Conservation (phyloP, 92 coral and sea anemone species). For the Nematostella vectensis region DNA sequence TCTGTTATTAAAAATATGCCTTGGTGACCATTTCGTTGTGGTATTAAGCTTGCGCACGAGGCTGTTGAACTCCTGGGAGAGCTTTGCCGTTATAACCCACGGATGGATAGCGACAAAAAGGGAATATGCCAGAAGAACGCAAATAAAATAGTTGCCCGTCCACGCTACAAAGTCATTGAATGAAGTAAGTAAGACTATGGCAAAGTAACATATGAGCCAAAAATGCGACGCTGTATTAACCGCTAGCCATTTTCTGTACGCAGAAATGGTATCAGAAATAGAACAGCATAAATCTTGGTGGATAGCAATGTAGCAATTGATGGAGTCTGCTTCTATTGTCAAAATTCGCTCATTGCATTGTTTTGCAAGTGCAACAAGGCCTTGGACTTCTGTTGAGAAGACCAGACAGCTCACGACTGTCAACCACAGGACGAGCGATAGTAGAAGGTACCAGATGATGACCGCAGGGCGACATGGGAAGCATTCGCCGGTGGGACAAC, state of each 20-base stretch:
- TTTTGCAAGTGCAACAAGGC: slow-evolving; percentile 13
- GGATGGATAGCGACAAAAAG: slow-evolving; percentile 29
- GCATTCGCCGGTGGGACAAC: slow-evolving; percentile 11
- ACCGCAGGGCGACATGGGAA: slow-evolving; percentile 14
- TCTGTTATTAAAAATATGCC: slow-evolving; percentile 24
- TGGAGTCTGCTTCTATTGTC: slow-evolving; percentile 12
- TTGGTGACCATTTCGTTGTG: slow-evolving; percentile 25
- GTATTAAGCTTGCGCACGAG: slow-evolving; percentile 27
- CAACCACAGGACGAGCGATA: slow-evolving; percentile 28
- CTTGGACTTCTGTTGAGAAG: slow-evolving; percentile 21
- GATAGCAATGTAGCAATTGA: slow-evolving; percentile 27
- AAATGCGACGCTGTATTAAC: slow-evolving; percentile 39
- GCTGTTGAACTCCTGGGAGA: slow-evolving; percentile 19
- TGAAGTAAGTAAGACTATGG: slow-evolving; percentile 9
- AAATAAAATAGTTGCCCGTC: slow-evolving; percentile 6
- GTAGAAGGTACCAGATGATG: slow-evolving; percentile 8
- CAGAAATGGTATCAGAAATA: slow-evolving; percentile 12
- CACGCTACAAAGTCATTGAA: background rate
- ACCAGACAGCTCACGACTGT: slow-evolving; percentile 27
- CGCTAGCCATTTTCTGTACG: slow-evolving; percentile 25
- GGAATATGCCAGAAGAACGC: slow-evolving; percentile 12
- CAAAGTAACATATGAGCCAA: slow-evolving; percentile 25
- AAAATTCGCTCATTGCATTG: slow-evolving; percentile 19
- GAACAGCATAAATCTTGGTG: slow-evolving; percentile 34
- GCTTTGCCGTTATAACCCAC: slow-evolving; percentile 28